Percentiles rank a stretch among this genome's conserved stretches.
Conservation (phyloP, 2,888 invertebrate species). For the Apocheima hispidaria region DNA sequence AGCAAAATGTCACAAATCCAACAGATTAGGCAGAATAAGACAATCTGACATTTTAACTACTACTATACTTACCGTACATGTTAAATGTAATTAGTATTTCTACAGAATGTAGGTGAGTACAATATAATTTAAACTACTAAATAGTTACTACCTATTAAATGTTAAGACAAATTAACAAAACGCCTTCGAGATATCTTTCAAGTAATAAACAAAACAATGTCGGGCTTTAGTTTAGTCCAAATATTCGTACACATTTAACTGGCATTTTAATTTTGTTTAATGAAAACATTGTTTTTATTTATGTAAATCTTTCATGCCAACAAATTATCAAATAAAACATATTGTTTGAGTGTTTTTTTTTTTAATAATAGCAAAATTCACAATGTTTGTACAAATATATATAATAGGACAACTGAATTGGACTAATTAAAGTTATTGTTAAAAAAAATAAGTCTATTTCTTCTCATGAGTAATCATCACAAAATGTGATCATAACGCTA, state of each 20-base stretch:
- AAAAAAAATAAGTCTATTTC: background rate
- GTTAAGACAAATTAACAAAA: constrained; percentile 23
- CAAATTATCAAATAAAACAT: background rate
- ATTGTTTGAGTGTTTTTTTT: too few relatives aligned
- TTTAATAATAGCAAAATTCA: too few relatives aligned
- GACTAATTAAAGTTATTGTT: background rate
- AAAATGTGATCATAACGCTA: background rate
- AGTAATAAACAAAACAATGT: constrained; percentile 21
- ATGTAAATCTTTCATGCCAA: background rate
- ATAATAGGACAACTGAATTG: background rate
- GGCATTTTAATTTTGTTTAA: constrained; percentile 3
- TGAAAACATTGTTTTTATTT: background rate
- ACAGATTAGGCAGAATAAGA: too few relatives aligned
- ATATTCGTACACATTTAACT: constrained; percentile 6
- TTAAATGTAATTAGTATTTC: too few relatives aligned
- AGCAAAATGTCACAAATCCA: too few relatives aligned
- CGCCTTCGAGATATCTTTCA: constrained; percentile 18
- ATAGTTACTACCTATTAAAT: constrained; percentile 1
- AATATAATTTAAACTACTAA: constrained; percentile 11
- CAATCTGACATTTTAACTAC: too few relatives aligned
- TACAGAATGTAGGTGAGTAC: background rate
- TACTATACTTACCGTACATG: too few relatives aligned
- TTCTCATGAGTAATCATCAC: background rate
- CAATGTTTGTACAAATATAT: too few relatives aligned
- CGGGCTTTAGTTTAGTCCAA: constrained; percentile 6